Evolutionary conservation across 2,113 vertebrate species (phyloP).

Genomic region (Pelvicachromis taeniatus): DNA sequence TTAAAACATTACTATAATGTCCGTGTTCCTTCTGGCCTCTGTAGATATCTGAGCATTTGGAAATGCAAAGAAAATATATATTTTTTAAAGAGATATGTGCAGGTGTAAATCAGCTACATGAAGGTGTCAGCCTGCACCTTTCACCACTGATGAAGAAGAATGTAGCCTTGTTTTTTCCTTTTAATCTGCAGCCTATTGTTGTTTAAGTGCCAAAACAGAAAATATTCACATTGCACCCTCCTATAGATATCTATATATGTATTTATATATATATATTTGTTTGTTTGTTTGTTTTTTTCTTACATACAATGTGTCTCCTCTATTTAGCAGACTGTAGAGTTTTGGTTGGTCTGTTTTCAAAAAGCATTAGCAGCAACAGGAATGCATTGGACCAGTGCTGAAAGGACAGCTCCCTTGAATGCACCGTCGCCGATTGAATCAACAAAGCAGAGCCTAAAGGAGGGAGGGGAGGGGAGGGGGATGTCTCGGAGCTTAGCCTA

Average conservation of each 20-base stretch:
- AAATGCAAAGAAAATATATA: not conserved
- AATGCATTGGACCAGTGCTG: conserved; percentile 74
- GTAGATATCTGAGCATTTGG: conserved; percentile 46
- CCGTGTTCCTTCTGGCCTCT: conserved; percentile 51
- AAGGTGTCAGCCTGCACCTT: conserved; percentile 49
- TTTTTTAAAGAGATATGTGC: conserved; percentile 46
- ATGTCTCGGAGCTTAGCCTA: conserved; percentile 58
- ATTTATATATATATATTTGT: not conserved
- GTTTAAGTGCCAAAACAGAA: conserved; percentile 47
- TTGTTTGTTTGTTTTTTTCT: not conserved
- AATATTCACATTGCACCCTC: conserved; percentile 73
- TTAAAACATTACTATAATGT: conserved; percentile 47
- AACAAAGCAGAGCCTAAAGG: conserved; percentile 59
- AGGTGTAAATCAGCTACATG: conserved; percentile 60
- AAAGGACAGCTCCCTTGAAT: conserved; percentile 76
- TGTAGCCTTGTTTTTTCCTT: conserved; percentile 16
- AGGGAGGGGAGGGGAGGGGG: not conserved
- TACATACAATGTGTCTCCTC: conserved; percentile 64
- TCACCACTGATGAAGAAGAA: conserved; percentile 38
- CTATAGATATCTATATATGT: conserved; percentile 45
- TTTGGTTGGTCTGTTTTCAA: conserved; percentile 64
- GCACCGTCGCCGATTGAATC: conserved; percentile 51
- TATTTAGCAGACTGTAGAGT: conserved; percentile 48
- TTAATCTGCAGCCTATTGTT: conserved; percentile 39
- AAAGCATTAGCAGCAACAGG: conserved; percentile 72